Evolutionary conservation across 2,797 vertebrate genomes (phyloP), one percentile per base, ranked within the genome.

Genomic region (Melanotaenia maccullochi): DNA sequence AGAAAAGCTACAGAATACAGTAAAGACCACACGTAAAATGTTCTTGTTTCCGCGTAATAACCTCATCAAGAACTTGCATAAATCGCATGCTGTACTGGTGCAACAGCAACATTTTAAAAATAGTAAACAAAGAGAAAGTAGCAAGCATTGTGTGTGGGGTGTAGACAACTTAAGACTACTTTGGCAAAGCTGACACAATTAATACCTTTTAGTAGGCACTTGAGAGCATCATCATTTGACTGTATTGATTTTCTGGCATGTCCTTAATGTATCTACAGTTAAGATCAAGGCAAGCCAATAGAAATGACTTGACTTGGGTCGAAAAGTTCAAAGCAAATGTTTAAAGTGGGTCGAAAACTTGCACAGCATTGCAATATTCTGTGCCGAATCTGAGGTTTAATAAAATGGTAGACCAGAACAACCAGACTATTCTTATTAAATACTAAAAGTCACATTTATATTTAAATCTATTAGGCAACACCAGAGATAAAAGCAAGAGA

Each of bases 161-260:
- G 65, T 32, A 52, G 68, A 58, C n/a, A 78, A 75, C 47, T 35
- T 60, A 40, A 24, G 16, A 65, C 66, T 80, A 80, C 40, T 54
- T 59, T 25, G 30, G 62, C 33, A 76, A 69, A 79, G 65, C 44
- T 59, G n/a, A 76, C 51, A 54, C 60, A 76, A 61, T 76, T 65
- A 55, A 79, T 59, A 60, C 22, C 52, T 76, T 68, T 75, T 47
- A 81, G 66, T 16, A 66, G 28, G 30, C 59, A 78, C 66, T 72
- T 75, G 35, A 76, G 56, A 66, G 65, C 65, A 73, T 75, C 49
- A 22, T 65, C 51, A 60, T 58, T 66, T 58, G 32, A 59, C 22
- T 74, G 44, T 73, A 83, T 75, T 78, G 67, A 81, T 87, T 85
- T 82, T 65, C 32, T 74, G 71, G 33, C 71, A 71, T 73, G 18